These are phyloP conservation scores for Eilema griseolum DNA, from an alignment of 2,888 invertebrate species.

Conservation along the genomic window DNA sequence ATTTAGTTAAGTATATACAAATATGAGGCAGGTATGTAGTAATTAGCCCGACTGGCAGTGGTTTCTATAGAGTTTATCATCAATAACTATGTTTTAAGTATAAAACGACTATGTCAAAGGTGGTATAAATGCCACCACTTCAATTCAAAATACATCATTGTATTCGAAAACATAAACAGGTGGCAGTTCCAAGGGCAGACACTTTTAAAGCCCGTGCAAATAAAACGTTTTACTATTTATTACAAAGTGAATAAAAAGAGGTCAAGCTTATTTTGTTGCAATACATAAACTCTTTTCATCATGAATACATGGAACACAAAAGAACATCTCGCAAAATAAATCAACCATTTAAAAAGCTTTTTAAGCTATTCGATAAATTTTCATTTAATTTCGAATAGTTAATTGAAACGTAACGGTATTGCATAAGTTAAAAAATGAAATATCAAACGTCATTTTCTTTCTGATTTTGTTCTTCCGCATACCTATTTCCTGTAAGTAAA, in stretches of 20 bases:
- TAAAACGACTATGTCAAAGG: neutral
- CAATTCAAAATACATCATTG: constrained; percentile 1
- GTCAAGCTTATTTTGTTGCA: constrained; percentile 1
- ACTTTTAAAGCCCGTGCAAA: neutral
- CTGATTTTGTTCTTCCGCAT: too few relatives aligned
- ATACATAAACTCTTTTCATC: neutral
- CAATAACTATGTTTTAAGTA: neutral
- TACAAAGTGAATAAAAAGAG: neutral
- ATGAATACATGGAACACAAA: neutral
- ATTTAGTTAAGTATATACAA: too few relatives aligned
- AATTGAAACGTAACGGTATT: too few relatives aligned
- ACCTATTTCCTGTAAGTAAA: neutral
- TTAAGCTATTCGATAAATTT: too few relatives aligned
- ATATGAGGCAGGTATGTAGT: too few relatives aligned
- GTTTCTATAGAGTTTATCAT: neutral
- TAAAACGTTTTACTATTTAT: neutral
- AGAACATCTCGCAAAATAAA: neutral
- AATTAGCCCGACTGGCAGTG: neutral
- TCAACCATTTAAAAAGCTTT: neutral
- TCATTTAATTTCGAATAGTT: too few relatives aligned
- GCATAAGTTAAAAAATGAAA: too few relatives aligned
- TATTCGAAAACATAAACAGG: neutral
- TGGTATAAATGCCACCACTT: neutral
- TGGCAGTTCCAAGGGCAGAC: neutral
- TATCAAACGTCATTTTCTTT: too few relatives aligned